Conservation (phyloP, 2,113 vertebrate genomes). For the Cnemophilus loriae region DNA sequence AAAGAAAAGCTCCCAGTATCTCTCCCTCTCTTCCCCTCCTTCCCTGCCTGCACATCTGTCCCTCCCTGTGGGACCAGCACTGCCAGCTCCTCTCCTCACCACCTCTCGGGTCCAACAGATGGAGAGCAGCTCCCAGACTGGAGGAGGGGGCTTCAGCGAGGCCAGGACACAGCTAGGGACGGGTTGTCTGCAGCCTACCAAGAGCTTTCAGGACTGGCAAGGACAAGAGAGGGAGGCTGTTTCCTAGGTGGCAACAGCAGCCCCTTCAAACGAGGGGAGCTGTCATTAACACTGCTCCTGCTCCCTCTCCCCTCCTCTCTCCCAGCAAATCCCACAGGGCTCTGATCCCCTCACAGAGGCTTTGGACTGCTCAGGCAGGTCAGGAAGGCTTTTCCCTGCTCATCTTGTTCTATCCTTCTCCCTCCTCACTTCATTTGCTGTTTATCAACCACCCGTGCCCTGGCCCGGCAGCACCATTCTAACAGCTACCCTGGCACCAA, state of each 20-base stretch:
- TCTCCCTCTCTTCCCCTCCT: neutral
- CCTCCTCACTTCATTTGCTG: neutral
- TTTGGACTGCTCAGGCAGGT: neutral
- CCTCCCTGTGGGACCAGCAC: neutral
- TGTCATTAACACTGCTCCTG: neutral
- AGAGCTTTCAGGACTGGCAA: neutral
- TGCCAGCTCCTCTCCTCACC: neutral
- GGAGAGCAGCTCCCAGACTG: neutral
- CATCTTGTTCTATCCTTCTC: neutral
- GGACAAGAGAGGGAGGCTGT: neutral
- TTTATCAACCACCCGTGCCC: neutral
- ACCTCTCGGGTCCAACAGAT: neutral
- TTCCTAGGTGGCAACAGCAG: neutral
- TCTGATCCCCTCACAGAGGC: neutral
- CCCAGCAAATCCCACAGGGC: neutral
- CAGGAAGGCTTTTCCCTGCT: neutral
- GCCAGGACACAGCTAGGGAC: neutral
- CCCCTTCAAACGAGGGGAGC: fast-evolving
- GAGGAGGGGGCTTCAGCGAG: neutral
- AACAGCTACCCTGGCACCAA: neutral
- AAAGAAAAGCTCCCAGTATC: constrained; percentile 65
- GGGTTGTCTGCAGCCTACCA: neutral
- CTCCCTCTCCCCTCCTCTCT: neutral
- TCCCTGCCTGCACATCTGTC: neutral
- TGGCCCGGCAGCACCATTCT: fast-evolving